These are phyloP conservation scores for Musca domestica DNA, from an alignment of 1,140 invertebrate genomes.

Conservation along the genomic window DNA sequence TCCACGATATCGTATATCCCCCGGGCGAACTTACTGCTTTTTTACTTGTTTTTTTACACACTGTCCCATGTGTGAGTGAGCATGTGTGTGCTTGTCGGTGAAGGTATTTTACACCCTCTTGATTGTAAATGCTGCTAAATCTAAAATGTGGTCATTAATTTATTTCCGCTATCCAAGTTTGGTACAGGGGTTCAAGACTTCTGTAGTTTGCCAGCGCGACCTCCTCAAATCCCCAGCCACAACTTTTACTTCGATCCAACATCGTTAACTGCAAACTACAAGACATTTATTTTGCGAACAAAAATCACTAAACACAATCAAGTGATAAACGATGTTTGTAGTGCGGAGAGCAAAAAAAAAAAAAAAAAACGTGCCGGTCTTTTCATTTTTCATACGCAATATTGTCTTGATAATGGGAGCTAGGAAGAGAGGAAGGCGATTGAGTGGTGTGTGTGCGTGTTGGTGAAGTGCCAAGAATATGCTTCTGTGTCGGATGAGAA, in stretches of 20 bases:
- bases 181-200: no score
- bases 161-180: background rate
- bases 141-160: slow-evolving; percentile 19
- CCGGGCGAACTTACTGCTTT: no score
- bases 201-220: no score
- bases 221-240: no score
- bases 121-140: slow-evolving; percentile 8
- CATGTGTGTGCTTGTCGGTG: no score
- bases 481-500: no score
- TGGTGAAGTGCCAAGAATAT: no score
- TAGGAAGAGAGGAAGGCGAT: background rate
- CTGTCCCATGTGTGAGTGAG: background rate
- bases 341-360: background rate
- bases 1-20: no score
- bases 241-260: background rate
- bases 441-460: background rate
- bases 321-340: slow-evolving; percentile 12
- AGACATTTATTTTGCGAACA: slow-evolving; percentile 6
- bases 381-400: slow-evolving; percentile 8
- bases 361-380: no score
- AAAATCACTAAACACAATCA: slow-evolving; percentile 22
- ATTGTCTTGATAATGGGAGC: background rate
- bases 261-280: slow-evolving; percentile 6
- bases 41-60: background rate
- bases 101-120: slow-evolving; percentile 12